Evolutionary conservation across 1,140 invertebrate genomes (phyloP), one percentile per base, ranked within the genome.

Genomic region (Drosophila lacteicornis): DNA sequence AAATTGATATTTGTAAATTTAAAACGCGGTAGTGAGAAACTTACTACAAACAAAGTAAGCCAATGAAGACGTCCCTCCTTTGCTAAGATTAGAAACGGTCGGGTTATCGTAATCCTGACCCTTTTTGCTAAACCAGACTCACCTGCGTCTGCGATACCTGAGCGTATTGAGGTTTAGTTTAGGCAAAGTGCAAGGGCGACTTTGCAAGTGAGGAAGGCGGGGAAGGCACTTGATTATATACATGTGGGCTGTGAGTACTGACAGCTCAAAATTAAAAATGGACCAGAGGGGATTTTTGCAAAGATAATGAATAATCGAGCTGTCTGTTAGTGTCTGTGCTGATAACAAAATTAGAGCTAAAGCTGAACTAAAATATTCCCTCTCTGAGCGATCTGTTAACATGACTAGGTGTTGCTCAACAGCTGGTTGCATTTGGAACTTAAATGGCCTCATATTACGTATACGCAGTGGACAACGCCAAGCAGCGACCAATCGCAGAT

Each of bases 401-500:
- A 11, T 59, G 38, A 30, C 25, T 22, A 49, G 6, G 3, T 27
- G 5, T 53, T 61, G 19, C 12, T 55, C 19, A n/a, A 59, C 56
- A 43, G 38, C 38, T 65, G 38, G 1, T 33, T 65, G 4, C 15
- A 60, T 19, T 22, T 43, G 6, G 17, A 43, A n/a, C 19, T 33
- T 19, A 63, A 46, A 22, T 9, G 17, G 30, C 17, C 11, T n/a
- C 3, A 43, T 8, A 60, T 79, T 83, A 75, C 59, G 61, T 83
- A 82, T 79, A 74, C 75, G 70, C 15, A 59, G 11, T 46, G 61
- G 79, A 74, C 74, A 78, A 67, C 73, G 60, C 60, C 57, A 11
- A 43, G 42, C 51, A 3, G 22, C 1, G 19, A 22, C 19, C 19
- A 22, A 22, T 22, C 19, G 19, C 2, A 22, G 19, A 22, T 22